phyloP scores from a whole-genome alignment of 2,797 vertebrate genomes.

The Scarus forsteni region DNA sequence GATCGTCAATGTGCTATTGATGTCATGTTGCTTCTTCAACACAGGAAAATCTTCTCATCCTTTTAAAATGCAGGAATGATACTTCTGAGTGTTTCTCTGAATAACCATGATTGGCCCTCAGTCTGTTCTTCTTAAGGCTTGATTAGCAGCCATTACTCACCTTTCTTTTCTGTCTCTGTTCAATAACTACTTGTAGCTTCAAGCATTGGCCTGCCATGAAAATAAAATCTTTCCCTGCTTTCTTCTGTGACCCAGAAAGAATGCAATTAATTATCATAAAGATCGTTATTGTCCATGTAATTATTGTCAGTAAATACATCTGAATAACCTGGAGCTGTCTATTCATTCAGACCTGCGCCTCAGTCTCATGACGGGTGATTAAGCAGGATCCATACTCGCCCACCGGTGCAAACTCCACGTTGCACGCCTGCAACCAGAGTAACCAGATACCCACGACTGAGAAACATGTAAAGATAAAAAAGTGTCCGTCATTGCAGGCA shows the following conservation, averaged over 20 bases:
- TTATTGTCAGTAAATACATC: conserved; percentile 34
- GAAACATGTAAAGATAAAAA: conserved; percentile 64
- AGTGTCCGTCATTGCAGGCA: conserved; percentile 62
- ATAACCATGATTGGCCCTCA: conserved; percentile 1
- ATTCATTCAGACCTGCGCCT: conserved; percentile 36
- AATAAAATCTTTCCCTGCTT: conserved; percentile 7
- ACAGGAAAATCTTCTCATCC: background rate
- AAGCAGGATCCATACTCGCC: conserved; percentile 42
- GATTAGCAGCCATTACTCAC: conserved; percentile 8
- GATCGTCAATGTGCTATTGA: background rate
- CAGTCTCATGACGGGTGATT: conserved; percentile 47
- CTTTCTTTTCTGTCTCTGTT: background rate
- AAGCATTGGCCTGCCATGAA: conserved; percentile 18
- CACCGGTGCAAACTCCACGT: conserved; percentile 45
- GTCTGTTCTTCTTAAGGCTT: conserved; percentile 1
- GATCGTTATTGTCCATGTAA: conserved; percentile 33
- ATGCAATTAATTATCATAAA: conserved; percentile 6
- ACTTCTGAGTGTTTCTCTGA: conserved; percentile 3
- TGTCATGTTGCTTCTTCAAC: background rate
- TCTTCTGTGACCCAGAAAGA: conserved; percentile 16
- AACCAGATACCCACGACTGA: conserved; percentile 58
- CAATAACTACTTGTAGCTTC: conserved; percentile 3
- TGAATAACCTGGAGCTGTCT: conserved; percentile 38
- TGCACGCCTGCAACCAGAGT: conserved; percentile 55
- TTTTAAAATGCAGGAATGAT: background rate